Evolutionary conservation across 2,888 invertebrate genomes (phyloP), one percentile per base, ranked within the genome.

Genomic region (Dynastes maya): DNA sequence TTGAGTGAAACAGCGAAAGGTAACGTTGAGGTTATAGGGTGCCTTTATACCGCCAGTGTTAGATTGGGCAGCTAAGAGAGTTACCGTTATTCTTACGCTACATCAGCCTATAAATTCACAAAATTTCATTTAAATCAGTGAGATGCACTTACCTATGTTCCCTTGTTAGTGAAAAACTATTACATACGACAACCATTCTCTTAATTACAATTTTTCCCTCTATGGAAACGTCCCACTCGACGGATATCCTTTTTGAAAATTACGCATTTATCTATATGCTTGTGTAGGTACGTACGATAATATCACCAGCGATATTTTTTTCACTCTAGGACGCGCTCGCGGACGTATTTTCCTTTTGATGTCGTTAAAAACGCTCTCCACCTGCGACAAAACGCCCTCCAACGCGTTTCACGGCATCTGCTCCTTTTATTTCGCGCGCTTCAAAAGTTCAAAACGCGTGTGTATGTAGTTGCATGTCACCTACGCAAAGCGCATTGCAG

Each of bases 351-450:
- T 29, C 63, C 32, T 63, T 63, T 63, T 11, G 32, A 63, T 13
- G 63, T 63, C 32, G 63, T 32, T 32, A 63, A 63, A 63, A 63
- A 11, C 29, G 63, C 63, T 32, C 27, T 63, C 63, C 63, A 63
- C 63, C 63, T 63, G 63, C 27, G 32, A 63, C 63, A 63, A 63
- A 63, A 63, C 63, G 29, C 63, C 32, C 63, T 63, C 63, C 63
- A 63, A 63, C 32, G 63, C 63, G 63, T 63, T 63, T 63, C 55
- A 63, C 63, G 32, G 11, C 32, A 29, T 32, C 32, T 63, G 63
- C 29, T 29, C 32, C 29, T 63, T 63, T 63, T 27, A 27, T 63
- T 32, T 9, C 32, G 29, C 63, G 55, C 8, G 16, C 8, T 58
- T 8, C 16, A 53, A n/a, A 1, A n/a, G n/a, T 16, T 8, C 16